A percentile compares a stretch with the other conserved stretches of the same genome.
Evolutionary conservation across 2,113 vertebrate genomes (phyloP).

Genomic region (Osmerus mordax): DNA sequence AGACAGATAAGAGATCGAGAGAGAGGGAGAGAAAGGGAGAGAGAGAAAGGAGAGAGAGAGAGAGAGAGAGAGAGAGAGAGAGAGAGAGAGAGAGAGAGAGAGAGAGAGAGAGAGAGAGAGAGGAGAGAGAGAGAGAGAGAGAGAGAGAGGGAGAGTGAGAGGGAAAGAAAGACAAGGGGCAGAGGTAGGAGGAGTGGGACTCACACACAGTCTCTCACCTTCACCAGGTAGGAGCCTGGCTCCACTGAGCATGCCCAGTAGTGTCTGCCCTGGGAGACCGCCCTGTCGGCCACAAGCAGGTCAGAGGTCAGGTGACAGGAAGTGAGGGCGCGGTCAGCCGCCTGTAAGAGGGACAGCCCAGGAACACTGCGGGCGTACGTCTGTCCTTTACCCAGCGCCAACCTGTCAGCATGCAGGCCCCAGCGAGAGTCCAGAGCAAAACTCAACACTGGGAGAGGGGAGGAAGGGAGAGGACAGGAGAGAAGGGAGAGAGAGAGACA

Average conservation of each 20-base stretch:
- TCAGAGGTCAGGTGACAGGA: slow-evolving; percentile 93
- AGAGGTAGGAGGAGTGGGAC: neutral
- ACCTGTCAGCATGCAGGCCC: slow-evolving; percentile 85
- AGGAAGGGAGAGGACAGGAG: neutral
- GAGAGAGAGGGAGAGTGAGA: neutral
- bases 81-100: neutral
- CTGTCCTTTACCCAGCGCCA: slow-evolving; percentile 91
- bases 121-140: neutral
- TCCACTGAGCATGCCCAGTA: slow-evolving; percentile 97
- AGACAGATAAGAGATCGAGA: too few species aligned
- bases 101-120: neutral
- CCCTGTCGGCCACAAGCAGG: slow-evolving; percentile 75
- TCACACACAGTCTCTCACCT: slow-evolving; percentile 57
- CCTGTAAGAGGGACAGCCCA: slow-evolving; percentile 78
- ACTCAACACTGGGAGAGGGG: slow-evolving; percentile 79
- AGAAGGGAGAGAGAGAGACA: neutral
- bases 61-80: neutral
- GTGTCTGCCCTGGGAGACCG: slow-evolving; percentile 85
- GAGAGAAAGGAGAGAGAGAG: too few species aligned
- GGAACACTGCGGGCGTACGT: slow-evolving; percentile 89
- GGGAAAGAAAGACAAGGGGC: neutral
- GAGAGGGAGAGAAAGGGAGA: neutral
- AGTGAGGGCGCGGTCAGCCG: slow-evolving; percentile 85
- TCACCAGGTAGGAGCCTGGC: slow-evolving; percentile 92
- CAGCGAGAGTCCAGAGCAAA: slow-evolving; percentile 93